Evolutionary conservation across 2,888 invertebrate genomes (phyloP).

Genomic region (Epinotia bilunana): DNA sequence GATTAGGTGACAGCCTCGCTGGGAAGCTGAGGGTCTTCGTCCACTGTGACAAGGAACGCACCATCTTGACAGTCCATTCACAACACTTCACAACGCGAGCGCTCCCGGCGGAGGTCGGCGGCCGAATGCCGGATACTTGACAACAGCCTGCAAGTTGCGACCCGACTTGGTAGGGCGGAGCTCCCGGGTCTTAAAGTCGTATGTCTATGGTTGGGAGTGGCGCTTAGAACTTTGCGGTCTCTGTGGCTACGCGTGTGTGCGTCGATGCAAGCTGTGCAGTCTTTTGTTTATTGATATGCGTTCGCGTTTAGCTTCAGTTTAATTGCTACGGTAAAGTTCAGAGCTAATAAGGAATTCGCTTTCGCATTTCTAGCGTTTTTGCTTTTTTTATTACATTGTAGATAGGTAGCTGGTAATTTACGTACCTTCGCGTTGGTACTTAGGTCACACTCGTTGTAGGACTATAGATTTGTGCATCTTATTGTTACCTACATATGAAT

Average conservation of each 20-base stretch:
- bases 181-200: background rate
- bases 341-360: constrained; percentile 23
- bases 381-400: background rate
- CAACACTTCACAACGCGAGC: constrained; percentile 77
- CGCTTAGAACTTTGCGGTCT: background rate
- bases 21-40: constrained; percentile 96
- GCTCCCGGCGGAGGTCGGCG: constrained; percentile 66
- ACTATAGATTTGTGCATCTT: too few relatives aligned
- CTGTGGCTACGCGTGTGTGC: constrained; percentile 47
- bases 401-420: background rate
- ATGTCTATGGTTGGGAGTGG: background rate
- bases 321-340: constrained; percentile 37
- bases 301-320: constrained; percentile 34
- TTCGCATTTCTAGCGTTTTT: constrained; percentile 23
- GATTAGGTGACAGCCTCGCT: constrained; percentile 92
- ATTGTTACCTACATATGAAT: too few relatives aligned
- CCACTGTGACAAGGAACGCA: constrained; percentile 95
- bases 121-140: constrained; percentile 67
- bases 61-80: constrained; percentile 87
- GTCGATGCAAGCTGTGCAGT: constrained; percentile 58
- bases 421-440: background rate
- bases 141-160: constrained; percentile 73
- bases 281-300: constrained; percentile 71
- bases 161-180: constrained; percentile 62
- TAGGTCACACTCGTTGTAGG: too few relatives aligned